phyloP scores from a whole-genome alignment of 2,113 vertebrate species.

The Pterocles orientalis region DNA sequence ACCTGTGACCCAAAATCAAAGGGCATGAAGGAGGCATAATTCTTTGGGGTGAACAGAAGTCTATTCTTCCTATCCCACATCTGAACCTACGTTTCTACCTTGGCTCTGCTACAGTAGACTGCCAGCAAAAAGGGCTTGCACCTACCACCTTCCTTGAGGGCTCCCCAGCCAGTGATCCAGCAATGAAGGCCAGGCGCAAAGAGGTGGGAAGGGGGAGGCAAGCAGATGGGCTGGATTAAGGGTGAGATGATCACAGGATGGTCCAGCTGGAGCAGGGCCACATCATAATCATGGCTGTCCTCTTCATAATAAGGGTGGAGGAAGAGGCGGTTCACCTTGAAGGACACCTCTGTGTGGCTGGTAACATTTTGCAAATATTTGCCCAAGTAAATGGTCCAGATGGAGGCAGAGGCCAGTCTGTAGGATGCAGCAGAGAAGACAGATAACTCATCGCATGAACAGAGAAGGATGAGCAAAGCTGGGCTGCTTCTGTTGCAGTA shows the following conservation, averaged over 20 bases:
- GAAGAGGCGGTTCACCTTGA: conserved; percentile 83
- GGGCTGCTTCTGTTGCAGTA: not conserved
- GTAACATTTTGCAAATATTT: conserved; percentile 81
- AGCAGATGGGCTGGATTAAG: conserved; percentile 83
- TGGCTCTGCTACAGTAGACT: not conserved
- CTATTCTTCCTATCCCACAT: not conserved
- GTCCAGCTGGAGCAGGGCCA: conserved; percentile 88
- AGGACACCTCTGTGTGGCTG: conserved; percentile 83
- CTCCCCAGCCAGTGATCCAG: conserved; percentile 95
- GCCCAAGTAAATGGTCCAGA: conserved; percentile 90
- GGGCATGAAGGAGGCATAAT: not conserved
- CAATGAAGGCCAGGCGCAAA: conserved; percentile 86
- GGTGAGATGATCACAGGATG: conserved; percentile 77
- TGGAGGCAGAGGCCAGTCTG: conserved; percentile 81
- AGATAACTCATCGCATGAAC: not conserved
- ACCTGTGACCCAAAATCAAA: not conserved
- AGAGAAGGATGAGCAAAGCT: not conserved
- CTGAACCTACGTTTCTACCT: not conserved
- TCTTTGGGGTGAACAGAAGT: not conserved
- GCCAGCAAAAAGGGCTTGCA: not conserved
- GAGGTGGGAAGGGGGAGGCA: conserved; percentile 85
- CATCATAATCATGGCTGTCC: conserved; percentile 89
- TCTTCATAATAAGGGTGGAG: conserved; percentile 89
- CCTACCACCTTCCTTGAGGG: conserved; percentile 84
- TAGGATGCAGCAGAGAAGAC: not conserved